Evolutionary conservation across 1,140 invertebrate genomes (phyloP).

Genomic region (Pollicipes pollicipes): DNA sequence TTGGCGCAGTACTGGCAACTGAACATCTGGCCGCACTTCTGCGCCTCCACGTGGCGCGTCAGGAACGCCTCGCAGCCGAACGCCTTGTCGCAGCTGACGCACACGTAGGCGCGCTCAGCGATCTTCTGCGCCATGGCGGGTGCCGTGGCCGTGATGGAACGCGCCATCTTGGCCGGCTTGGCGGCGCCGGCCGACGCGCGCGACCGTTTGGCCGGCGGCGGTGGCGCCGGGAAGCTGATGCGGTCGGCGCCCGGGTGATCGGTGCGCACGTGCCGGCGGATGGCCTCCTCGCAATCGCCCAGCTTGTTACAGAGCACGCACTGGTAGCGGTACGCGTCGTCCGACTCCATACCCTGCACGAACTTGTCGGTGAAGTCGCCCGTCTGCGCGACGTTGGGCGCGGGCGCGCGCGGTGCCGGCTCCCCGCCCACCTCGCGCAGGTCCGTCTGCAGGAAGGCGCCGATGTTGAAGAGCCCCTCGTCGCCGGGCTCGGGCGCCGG

Average conservation of each 20-base stretch:
- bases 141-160: background rate
- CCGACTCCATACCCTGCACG: background rate
- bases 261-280: background rate
- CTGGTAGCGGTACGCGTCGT: slow-evolving; percentile 1
- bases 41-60: background rate
- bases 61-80: slow-evolving; percentile 6
- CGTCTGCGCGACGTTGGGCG: background rate
- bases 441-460: background rate
- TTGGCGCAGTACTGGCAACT: background rate
- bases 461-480: background rate
- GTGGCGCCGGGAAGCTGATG: background rate
- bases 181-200: background rate
- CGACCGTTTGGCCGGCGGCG: background rate
- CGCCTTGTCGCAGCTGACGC: slow-evolving; percentile 2
- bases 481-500: background rate
- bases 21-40: background rate
- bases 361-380: slow-evolving; percentile 6
- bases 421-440: background rate
- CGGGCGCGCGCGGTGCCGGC: background rate
- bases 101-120: background rate
- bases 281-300: slow-evolving; percentile 1
- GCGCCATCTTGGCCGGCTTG: background rate
- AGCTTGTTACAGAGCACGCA: background rate
- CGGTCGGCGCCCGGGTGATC: slow-evolving; percentile 5
- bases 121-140: background rate